A percentile compares a stretch with the other conserved stretches of the same genome.
phyloP scores from a whole-genome alignment of 2,113 vertebrate species.

The Genyomyrus donnyi region DNA sequence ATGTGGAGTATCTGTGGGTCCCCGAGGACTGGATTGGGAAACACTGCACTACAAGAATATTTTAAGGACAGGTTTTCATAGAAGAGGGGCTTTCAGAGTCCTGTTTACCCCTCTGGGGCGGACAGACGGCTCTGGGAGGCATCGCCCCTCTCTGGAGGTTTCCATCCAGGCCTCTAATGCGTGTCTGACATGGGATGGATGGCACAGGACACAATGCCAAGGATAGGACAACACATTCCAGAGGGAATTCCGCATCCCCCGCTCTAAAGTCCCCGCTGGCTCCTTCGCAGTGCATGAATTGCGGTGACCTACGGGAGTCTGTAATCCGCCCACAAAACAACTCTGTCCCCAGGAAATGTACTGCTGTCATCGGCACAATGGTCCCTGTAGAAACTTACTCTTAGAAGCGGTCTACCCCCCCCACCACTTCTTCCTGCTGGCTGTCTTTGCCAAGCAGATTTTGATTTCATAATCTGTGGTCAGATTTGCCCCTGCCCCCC shows the following conservation, averaged over 20 bases:
- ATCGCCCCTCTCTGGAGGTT: background rate
- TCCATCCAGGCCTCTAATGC: conserved; percentile 28
- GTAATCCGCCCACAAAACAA: conserved; percentile 56
- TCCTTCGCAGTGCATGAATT: conserved; percentile 61
- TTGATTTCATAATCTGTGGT: background rate
- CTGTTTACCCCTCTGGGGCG: background rate
- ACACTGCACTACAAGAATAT: conserved; percentile 39
- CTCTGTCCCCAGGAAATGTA: conserved; percentile 50
- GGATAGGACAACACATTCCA: conserved; percentile 42
- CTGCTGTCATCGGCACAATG: conserved; percentile 44
- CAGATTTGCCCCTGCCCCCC: background rate
- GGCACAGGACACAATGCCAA: conserved; percentile 50
- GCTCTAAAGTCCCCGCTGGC: conserved; percentile 63
- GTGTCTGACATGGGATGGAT: conserved; percentile 48
- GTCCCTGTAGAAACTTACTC: conserved; percentile 35
- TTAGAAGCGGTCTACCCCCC: conserved; percentile 17
- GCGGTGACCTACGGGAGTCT: conserved; percentile 59
- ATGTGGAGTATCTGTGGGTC: background rate
- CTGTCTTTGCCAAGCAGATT: background rate
- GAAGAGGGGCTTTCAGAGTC: conserved; percentile 24
- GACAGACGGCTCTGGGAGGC: conserved; percentile 36
- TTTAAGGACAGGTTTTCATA: conserved; percentile 40
- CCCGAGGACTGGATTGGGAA: background rate
- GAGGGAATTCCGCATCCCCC: conserved; percentile 46
- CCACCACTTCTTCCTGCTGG: background rate